phyloP scores from a whole-genome alignment of 2,113 vertebrate species.

The Lepus timidus region DNA sequence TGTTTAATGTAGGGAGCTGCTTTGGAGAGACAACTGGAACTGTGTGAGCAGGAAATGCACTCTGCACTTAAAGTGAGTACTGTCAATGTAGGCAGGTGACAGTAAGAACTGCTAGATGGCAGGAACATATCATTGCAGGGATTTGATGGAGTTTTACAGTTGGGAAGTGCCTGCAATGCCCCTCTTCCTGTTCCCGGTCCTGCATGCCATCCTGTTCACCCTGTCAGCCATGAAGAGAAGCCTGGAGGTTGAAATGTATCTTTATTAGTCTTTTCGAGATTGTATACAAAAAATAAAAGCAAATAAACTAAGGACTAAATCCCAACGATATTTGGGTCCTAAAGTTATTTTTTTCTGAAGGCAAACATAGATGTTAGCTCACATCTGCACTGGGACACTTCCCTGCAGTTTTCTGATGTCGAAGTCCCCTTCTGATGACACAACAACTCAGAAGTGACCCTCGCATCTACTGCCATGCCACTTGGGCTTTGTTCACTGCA shows the following conservation, averaged over 20 bases:
- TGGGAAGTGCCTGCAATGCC: not conserved
- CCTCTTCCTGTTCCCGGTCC: not conserved
- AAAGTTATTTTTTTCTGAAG: conserved; percentile 90
- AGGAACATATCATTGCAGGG: not conserved
- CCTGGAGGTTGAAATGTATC: conserved; percentile 67
- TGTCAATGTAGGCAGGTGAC: not conserved
- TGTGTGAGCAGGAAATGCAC: not conserved
- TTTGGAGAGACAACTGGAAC: not conserved
- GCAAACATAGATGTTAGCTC: conserved; percentile 93
- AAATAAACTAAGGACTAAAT: conserved; percentile 87
- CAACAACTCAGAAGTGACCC: conserved; percentile 69
- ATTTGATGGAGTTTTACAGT: not conserved
- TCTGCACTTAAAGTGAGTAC: not conserved
- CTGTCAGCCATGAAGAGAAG: conserved; percentile 83
- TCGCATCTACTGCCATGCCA: conserved; percentile 68
- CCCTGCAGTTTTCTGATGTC: conserved; percentile 62
- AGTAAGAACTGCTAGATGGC: not conserved
- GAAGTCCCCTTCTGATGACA: conserved; percentile 72
- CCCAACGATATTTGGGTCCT: conserved; percentile 88
- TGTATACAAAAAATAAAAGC: conserved; percentile 83
- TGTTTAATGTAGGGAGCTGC: not conserved
- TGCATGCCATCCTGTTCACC: not conserved
- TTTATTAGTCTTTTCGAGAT: conserved; percentile 35
- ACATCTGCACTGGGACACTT: conserved; percentile 88
- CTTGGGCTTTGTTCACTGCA: conserved; percentile 67